These are phyloP conservation scores for Drosophila ficusphila DNA, from an alignment of 1,140 invertebrate species.

Conservation along the genomic window DNA sequence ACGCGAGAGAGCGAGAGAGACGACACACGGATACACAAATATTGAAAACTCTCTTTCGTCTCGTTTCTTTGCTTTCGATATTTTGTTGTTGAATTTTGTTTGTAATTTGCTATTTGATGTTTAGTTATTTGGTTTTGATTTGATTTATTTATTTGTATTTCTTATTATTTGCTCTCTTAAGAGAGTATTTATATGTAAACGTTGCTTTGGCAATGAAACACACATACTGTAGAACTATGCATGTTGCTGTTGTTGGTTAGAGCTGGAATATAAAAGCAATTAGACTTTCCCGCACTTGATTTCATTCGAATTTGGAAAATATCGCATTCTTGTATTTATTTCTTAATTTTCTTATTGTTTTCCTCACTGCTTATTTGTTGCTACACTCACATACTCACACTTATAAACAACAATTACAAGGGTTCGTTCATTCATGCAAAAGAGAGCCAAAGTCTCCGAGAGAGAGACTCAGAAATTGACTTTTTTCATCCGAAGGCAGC, in stretches of 20 bases:
- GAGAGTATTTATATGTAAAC: conserved; percentile 33
- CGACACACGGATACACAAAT: conserved; percentile 64
- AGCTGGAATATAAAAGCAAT: conserved; percentile 31
- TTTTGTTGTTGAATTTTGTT: conserved; percentile 34
- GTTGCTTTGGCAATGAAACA: conserved; percentile 60
- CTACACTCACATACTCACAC: conserved; percentile 43
- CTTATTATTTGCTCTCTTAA: conserved; percentile 21
- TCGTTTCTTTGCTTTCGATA: conserved; percentile 36
- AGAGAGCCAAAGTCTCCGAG: conserved; percentile 51
- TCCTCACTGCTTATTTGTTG: conserved; percentile 66
- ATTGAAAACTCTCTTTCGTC: conserved; percentile 42
- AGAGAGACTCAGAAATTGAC: conserved; percentile 62
- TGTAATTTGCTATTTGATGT: conserved; percentile 39
- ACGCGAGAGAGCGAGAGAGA: conserved; percentile 14
- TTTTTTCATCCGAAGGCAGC: conserved; percentile 69
- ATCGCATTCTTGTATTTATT: conserved; percentile 41
- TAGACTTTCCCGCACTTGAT: conserved; percentile 1
- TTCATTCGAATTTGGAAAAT: neutral
- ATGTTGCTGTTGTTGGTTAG: conserved; percentile 36
- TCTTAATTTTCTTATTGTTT: conserved; percentile 70
- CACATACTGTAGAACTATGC: conserved; percentile 49
- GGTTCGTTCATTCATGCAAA: conserved; percentile 62
- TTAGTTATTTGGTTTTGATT: conserved; percentile 35
- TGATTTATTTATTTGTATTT: conserved; percentile 46
- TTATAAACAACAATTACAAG: conserved; percentile 62